Base-by-base conservation (phyloP, 2,113 vertebrate genomes). In the Holacanthus passer region DNA sequence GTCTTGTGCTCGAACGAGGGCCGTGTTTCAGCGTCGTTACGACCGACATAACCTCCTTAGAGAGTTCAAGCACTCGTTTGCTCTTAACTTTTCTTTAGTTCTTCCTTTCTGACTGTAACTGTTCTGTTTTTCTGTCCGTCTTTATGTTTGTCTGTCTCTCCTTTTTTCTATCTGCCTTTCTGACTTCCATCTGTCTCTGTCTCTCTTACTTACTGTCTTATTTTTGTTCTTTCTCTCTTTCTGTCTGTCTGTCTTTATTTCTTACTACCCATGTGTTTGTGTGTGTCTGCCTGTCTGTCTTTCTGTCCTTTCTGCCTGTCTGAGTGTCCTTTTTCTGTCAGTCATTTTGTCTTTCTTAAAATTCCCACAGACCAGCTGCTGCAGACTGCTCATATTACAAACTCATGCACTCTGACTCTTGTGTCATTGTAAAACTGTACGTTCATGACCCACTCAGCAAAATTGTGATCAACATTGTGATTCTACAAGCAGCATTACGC, bases 381-480 rank as follows among this genome's bases (percentile, higher is more conserved):
- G 11, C n/a, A 53, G 19, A 32, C 64, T 11, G 3, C 39, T 31
- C 60, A 32, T 62, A 5, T 39, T 5, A 22, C 59, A 47, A 7
- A 6, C 5, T 3, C 14, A 22, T 67, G n/a, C 4, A 19, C 31
- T 20, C 3, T 52, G 14, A 63, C 16, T 35, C 7, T 12, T 17
- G 7, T 1, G 4, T 29, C 65, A 14, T 7, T 32, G 29, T 41
- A 58, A 66, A 48, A 14, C 7, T 32, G 6, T 14, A 27, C 3
- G 12, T 72, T 43, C 10, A 9, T 24, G 37, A 10, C 52, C 56
- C 24, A 53, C 24, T 84, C 56, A 22, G 70, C 65, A 52, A 16
- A 64, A 73, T 47, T 52, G 24, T 41, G 68, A 69, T 58, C 19
- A 55, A 45, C 75, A 48, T 60, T 67, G 63, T 64, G 75, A 75